Evolutionary conservation across 2,888 invertebrate genomes (phyloP).

Genomic region (Meta bourneti): DNA sequence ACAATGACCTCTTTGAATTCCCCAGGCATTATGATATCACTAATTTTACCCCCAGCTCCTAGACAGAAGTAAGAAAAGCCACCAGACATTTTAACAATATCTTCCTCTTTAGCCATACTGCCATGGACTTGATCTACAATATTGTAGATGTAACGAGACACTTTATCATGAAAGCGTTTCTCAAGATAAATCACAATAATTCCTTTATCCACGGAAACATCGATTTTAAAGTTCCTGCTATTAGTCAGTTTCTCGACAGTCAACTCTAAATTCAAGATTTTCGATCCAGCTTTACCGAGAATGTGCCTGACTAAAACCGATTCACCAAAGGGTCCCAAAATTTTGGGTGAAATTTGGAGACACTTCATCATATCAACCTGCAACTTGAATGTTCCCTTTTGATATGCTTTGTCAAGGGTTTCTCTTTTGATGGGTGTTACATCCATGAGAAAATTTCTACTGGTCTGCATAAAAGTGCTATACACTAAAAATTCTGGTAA

Average conservation of each 20-base stretch:
- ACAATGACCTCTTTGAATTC: slow-evolving; percentile 62
- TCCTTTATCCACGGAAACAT: slow-evolving; percentile 58
- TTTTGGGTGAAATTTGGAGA: slow-evolving; percentile 56
- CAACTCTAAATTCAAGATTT: slow-evolving; percentile 56
- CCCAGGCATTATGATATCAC: slow-evolving; percentile 72
- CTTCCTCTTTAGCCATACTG: slow-evolving; percentile 56
- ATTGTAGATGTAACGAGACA: slow-evolving; percentile 39
- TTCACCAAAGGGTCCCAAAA: slow-evolving; percentile 67
- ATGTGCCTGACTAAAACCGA: slow-evolving; percentile 50
- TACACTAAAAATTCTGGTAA: slow-evolving; percentile 64
- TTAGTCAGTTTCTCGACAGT: slow-evolving; percentile 45
- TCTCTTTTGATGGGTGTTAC: slow-evolving; percentile 65
- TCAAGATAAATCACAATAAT: slow-evolving; percentile 52
- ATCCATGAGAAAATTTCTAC: slow-evolving; percentile 64
- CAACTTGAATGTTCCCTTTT: slow-evolving; percentile 38
- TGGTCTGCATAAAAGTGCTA: slow-evolving; percentile 61
- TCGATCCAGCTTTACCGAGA: slow-evolving; percentile 53
- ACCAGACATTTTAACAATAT: slow-evolving; percentile 35
- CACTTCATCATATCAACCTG: slow-evolving; percentile 38
- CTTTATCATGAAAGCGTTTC: slow-evolving; percentile 49
- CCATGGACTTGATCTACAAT: slow-evolving; percentile 34
- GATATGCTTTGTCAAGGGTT: slow-evolving; percentile 36
- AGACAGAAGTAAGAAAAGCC: slow-evolving; percentile 39
- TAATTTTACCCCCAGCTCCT: slow-evolving; percentile 53
- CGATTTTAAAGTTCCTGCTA: slow-evolving; percentile 51